Evolutionary conservation across 2,113 vertebrate species (phyloP).

Genomic region (Hippoglossus stenolepis): DNA sequence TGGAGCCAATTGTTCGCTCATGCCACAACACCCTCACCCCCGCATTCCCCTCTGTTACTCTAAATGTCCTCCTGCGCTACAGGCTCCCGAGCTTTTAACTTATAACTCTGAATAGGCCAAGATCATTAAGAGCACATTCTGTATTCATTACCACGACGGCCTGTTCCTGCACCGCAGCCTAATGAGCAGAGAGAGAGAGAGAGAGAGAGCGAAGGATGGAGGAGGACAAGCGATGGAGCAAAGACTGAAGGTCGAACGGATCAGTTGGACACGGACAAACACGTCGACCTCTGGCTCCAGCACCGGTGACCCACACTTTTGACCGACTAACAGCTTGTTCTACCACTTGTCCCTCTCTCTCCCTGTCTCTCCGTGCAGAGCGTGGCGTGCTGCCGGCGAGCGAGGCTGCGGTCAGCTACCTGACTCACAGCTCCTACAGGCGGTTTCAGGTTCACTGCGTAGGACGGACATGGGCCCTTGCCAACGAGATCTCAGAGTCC

Average conservation of each 20-base stretch:
- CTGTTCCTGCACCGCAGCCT: neutral
- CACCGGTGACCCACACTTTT: constrained; percentile 44
- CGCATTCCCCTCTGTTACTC: constrained; percentile 16
- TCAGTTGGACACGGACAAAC: constrained; percentile 2
- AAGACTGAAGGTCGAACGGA: neutral
- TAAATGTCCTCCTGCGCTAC: constrained; percentile 56
- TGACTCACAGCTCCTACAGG: constrained; percentile 63
- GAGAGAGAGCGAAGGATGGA: neutral
- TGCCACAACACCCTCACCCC: constrained; percentile 40
- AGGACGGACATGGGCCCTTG: constrained; percentile 1
- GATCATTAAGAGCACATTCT: constrained; percentile 50
- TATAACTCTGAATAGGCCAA: constrained; percentile 16
- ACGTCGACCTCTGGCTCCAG: constrained; percentile 29
- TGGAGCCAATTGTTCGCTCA: constrained; percentile 53
- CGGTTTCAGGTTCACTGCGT: constrained; percentile 72
- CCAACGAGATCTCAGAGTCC: constrained; percentile 18
- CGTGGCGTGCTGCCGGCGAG: constrained; percentile 17
- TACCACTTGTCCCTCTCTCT: neutral
- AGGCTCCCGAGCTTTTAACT: constrained; percentile 46
- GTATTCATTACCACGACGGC: constrained; percentile 32
- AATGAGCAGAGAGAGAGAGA: too few relatives aligned
- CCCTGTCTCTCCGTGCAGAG: constrained; percentile 14
- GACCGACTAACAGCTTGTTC: constrained; percentile 41
- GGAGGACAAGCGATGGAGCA: neutral
- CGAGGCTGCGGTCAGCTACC: constrained; percentile 48